Base-by-base conservation (phyloP, 2,113 vertebrate genomes). In the Salvelinus namaycush region DNA sequence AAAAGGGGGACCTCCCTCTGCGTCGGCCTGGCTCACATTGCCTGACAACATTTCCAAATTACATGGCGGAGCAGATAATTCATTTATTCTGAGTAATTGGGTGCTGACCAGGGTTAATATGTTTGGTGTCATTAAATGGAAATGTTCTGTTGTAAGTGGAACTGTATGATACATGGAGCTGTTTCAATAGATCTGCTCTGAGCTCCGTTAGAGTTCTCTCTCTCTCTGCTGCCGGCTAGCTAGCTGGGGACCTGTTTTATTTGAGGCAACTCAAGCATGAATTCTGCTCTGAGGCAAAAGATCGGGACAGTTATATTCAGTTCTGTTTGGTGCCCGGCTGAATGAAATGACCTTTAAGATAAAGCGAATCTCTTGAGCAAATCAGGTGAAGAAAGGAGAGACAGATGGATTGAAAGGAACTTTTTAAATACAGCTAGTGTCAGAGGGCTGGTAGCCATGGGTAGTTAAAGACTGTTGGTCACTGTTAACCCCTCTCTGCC, bases 111-210 rank as follows among this genome's bases (percentile, higher is more conserved):
- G 95, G 96, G 96, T 98, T 99, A 99, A 99, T 99, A 97, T 95
- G 95, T 96, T 96, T 95, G 96, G 95, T 97, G 95, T 97, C 95
- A 95, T 98, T 98, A 99, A 97, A 99, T 98, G 97, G 97, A 98
- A 98, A 98, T 96, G 96, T 97, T 95, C 95, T 94, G 95, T 97
- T 98, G 97, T 98, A 96, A 97, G 94, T 93, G 93, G 95, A 94
- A 96, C 95, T 95, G 96, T 97, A 97, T 97, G 96, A 97, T 97
- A 97, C 95, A 95, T 96, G 95, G 96, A 94, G 92, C 92, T 93
- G 94, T 97, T 96, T 98, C 96, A 97, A 95, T 96, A 96, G 97
- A 93, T 95, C 95, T 91, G 92, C 91, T 90, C 90, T 90, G 94
- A 94, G 94, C 95, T 44, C 94, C 31, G 27, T 11, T 44, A 92